phyloP scores from a whole-genome alignment of 2,113 vertebrate species.

The Eleginops maclovinus region DNA sequence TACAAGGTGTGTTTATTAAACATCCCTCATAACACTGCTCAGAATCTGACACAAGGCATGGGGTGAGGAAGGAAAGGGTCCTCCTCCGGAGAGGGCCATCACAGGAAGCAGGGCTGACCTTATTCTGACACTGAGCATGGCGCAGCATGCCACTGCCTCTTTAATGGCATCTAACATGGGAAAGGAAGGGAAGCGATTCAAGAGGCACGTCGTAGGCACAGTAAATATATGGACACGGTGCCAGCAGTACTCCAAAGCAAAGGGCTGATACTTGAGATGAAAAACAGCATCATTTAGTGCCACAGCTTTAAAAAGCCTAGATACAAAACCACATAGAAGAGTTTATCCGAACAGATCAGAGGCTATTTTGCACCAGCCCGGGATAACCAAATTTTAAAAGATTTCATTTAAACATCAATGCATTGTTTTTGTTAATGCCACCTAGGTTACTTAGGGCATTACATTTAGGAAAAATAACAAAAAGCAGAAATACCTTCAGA shows the following conservation, averaged over 20 bases:
- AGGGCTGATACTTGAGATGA: slow-evolving; percentile 8
- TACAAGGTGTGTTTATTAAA: slow-evolving; percentile 22
- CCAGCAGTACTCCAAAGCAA: slow-evolving; percentile 8
- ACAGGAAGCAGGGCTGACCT: slow-evolving; percentile 63
- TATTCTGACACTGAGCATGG: slow-evolving; percentile 52
- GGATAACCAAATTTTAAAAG: not conserved
- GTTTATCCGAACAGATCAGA: slow-evolving; percentile 12
- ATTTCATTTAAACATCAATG: not conserved
- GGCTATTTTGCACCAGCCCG: not conserved
- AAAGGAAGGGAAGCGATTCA: slow-evolving; percentile 53
- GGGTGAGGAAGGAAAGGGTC: slow-evolving; percentile 69
- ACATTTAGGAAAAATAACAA: not conserved
- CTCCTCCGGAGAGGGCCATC: slow-evolving; percentile 47
- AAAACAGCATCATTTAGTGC: slow-evolving; percentile 1
- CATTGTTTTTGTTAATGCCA: not conserved
- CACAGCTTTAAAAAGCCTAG: not conserved
- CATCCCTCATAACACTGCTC: slow-evolving; percentile 23
- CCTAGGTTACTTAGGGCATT: not conserved
- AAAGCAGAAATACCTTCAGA: not conserved
- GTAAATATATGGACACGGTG: slow-evolving; percentile 21
- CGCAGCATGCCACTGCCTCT: slow-evolving; percentile 45
- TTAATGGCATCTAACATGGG: slow-evolving; percentile 44
- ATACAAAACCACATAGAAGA: not conserved
- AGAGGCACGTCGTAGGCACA: slow-evolving; percentile 14
- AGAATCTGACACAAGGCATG: slow-evolving; percentile 58